Base-by-base conservation (phyloP, 1,140 invertebrate genomes). In the Nylanderia fulva region DNA sequence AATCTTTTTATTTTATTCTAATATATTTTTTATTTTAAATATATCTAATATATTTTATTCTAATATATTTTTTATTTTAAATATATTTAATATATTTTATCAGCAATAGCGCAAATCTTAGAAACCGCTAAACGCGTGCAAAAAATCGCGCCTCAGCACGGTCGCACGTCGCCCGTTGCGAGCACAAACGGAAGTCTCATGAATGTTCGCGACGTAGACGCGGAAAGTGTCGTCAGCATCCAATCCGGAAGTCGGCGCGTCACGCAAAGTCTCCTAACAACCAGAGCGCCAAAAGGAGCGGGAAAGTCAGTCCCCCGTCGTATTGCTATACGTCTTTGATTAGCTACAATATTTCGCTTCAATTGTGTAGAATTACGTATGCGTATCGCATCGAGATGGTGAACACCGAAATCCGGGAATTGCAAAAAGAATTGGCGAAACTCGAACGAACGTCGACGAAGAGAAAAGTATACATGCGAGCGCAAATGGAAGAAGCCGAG, bases 401-500 rank as follows among this genome's bases (percentile, higher is more conserved):
- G 0, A 90, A 92, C 1, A 91, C 88, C 1, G 95, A 96, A 87
- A 94, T 95, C 77, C 94, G 95, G 1, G 93, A 95, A 4, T 83
- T 95, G 42, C 92, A 93, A 29, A 90, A 85, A 6, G 90, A 90
- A 79, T 75, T 95, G 1, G 89, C 92, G 24, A 90, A 84, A 15
- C 77, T 92, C 0, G 91, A 93, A 85, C 84, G 85, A 29, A 90
- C 87, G 11, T 92, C 91, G 0, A 89, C 77, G 0, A 95, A 93
- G 82, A 93, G 92, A 71, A 94, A 93, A 45, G 91, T 91, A 0
- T 71, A 93, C 18, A 56, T 95, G 0, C 94, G 92, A 87, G 95
- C 95, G 0, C 92, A 94, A 61, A 85, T 96, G 7, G 95, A 96
- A 89, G 95, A 96, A 87, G 94, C 95, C 0, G 90, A 94, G 11